phyloP scores from a whole-genome alignment of 2,113 vertebrate genomes.

The Xiphorhynchus elegans region DNA sequence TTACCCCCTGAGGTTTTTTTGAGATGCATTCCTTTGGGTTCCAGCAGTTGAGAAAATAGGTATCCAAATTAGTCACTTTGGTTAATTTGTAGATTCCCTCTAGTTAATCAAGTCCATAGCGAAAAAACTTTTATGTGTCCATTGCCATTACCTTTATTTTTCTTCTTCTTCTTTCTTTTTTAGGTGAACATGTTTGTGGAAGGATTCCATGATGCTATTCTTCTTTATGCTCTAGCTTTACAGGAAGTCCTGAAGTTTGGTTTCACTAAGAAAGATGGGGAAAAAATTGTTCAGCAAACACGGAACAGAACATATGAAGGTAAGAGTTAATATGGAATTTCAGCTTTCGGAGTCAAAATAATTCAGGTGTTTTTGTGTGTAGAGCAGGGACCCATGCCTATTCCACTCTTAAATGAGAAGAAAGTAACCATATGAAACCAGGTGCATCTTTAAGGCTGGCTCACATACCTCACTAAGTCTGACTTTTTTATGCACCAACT shows the following conservation, averaged over 20 bases:
- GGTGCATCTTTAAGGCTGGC: neutral
- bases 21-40: neutral
- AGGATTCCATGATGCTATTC: conserved; percentile 94
- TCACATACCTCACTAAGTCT: neutral
- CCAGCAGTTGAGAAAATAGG: neutral
- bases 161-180: conserved; percentile 21
- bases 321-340: conserved; percentile 57
- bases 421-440: neutral
- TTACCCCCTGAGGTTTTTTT: neutral
- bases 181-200: conserved; percentile 98
- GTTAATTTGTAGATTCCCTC: neutral
- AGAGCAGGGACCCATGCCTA: neutral
- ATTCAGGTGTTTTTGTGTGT: neutral
- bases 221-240: conserved; percentile 91
- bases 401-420: neutral
- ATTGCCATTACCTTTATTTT: neutral
- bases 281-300: conserved; percentile 88
- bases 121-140: neutral
- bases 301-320: conserved; percentile 97
- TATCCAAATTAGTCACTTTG: neutral
- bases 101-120: neutral
- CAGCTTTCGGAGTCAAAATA: neutral
- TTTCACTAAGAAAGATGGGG: conserved; percentile 89
- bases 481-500: neutral
- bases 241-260: conserved; percentile 89